These are phyloP conservation scores for Oreochromis tanganicae DNA, from an alignment of 2,113 vertebrate genomes.

Conservation along the genomic window DNA sequence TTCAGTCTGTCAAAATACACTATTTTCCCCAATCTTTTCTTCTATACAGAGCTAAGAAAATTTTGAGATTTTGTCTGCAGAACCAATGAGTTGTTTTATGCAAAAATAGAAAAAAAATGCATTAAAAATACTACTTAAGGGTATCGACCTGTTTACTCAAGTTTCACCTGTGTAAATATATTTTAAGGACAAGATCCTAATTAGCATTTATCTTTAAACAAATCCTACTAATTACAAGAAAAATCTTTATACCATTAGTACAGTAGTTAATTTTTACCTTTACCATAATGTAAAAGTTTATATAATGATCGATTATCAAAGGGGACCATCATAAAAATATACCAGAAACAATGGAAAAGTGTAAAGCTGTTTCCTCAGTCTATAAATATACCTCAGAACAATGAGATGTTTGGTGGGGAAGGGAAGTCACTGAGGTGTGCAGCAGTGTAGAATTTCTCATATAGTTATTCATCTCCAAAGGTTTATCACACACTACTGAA, in stretches of 20 bases:
- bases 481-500: background rate
- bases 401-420: background rate
- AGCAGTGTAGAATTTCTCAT: background rate
- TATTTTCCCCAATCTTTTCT: background rate
- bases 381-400: background rate
- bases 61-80: background rate
- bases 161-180: background rate
- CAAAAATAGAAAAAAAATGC: background rate
- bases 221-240: background rate
- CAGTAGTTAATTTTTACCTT: background rate
- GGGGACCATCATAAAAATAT: background rate
- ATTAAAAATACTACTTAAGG: background rate
- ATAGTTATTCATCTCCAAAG: background rate
- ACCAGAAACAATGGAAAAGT: background rate
- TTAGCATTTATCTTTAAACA: background rate
- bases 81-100: background rate
- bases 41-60: background rate
- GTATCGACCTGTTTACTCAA: background rate
- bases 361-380: background rate
- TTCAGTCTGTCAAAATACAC: background rate
- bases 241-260: background rate
- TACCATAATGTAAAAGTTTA: background rate
- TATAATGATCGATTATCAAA: background rate
- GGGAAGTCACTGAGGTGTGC: background rate
- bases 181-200: background rate